Percentiles rank a stretch among this genome's conserved stretches.
Conservation (phyloP, 2,113 vertebrate species). For the Pelodiscus sinensis region DNA sequence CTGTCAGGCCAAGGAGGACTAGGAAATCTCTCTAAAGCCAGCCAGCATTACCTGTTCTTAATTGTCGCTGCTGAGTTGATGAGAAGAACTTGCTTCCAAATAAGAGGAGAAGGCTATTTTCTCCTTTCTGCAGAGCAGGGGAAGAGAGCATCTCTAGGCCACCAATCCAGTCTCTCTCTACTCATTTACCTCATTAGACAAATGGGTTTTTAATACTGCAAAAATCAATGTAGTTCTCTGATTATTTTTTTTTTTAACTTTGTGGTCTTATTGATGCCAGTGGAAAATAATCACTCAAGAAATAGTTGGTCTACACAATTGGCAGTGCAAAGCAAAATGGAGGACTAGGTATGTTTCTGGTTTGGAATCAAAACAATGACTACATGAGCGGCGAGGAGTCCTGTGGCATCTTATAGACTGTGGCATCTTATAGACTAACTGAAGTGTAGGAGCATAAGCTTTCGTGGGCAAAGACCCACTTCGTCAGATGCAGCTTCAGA, state of each 20-base stretch:
- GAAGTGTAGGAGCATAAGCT: no score
- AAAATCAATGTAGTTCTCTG: not conserved
- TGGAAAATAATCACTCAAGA: conserved; percentile 48
- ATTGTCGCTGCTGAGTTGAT: not conserved
- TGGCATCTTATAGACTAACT: no score
- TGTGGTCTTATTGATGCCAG: conserved; percentile 46
- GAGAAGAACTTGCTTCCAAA: not conserved
- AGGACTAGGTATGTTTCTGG: conserved; percentile 22
- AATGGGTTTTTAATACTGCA: not conserved
- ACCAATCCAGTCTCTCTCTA: accelerated
- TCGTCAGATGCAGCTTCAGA: no score
- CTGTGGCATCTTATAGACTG: no score
- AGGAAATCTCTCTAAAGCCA: not conserved
- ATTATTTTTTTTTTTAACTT: conserved; percentile 18
- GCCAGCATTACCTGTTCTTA: not conserved
- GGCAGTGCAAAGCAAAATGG: not conserved
- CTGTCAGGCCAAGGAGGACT: not conserved
- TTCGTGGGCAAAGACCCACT: no score
- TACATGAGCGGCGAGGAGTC: no score
- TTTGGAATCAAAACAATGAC: not conserved
- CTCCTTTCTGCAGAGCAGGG: not conserved
- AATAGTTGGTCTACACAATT: conserved; percentile 54
- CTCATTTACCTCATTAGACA: not conserved
- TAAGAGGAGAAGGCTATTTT: not conserved
- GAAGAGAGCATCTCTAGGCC: not conserved